phyloP scores from a whole-genome alignment of 2,888 invertebrate species.

The Cheilosia urbana region DNA sequence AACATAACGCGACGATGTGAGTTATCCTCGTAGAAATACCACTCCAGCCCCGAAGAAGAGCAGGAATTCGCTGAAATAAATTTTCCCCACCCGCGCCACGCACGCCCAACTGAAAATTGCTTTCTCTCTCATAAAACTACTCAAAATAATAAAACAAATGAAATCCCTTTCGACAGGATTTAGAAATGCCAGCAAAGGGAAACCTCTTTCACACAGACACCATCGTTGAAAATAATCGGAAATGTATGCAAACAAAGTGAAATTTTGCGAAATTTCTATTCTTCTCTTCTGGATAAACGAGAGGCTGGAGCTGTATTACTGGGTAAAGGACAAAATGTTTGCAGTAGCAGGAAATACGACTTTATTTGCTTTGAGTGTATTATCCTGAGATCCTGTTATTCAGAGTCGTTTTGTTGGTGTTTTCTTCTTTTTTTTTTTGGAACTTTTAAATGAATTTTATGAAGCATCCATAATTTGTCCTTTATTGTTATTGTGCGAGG shows the following conservation, averaged over 20 bases:
- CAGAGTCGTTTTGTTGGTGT: conserved; percentile 2
- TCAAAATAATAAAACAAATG: conserved; percentile 70
- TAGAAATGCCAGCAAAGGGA: conserved; percentile 47
- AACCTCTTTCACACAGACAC: conserved; percentile 43
- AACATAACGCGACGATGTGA: conserved; percentile 20
- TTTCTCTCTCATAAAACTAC: conserved; percentile 68
- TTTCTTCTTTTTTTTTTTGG: conserved; percentile 10
- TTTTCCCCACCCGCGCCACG: background rate
- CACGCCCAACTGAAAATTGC: conserved; percentile 52
- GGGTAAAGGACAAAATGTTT: conserved; percentile 6
- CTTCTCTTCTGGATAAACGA: conserved; percentile 28
- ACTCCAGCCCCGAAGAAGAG: background rate
- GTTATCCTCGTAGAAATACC: conserved; percentile 25
- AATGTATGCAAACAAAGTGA: conserved; percentile 63
- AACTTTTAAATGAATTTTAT: conserved; percentile 45
- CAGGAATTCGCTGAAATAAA: conserved; percentile 35
- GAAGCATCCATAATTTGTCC: conserved; percentile 51
- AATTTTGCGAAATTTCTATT: conserved; percentile 59
- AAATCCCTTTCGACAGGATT: conserved; percentile 60
- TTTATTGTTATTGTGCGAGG: conserved; percentile 20
- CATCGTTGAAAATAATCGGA: conserved; percentile 62
- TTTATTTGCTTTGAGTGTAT: conserved; percentile 60
- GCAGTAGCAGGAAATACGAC: conserved; percentile 37
- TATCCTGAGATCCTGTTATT: conserved; percentile 44
- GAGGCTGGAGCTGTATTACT: background rate